phyloP scores from a whole-genome alignment of 2,797 vertebrate species.

The Cynopterus sphinx region DNA sequence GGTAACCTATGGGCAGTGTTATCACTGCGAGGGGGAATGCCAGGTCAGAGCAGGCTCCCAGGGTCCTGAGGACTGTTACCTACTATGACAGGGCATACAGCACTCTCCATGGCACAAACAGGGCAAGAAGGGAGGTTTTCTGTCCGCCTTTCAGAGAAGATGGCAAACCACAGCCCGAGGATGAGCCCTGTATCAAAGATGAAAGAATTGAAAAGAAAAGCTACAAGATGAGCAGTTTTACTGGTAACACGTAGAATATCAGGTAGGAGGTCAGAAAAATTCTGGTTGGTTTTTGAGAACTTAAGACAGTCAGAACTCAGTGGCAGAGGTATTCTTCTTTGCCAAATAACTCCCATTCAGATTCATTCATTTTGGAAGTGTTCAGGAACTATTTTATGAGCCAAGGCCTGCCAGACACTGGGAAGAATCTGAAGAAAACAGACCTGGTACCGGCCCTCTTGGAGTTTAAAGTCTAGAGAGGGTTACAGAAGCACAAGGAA shows the following conservation, averaged over 20 bases:
- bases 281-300: background rate
- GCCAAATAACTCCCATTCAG: background rate
- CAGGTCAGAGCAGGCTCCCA: background rate
- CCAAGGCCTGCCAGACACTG: background rate
- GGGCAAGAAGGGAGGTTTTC: background rate
- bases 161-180: background rate
- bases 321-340: background rate
- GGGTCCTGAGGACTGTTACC: background rate
- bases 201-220: background rate
- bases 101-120: background rate
- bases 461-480: background rate
- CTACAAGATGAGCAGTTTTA: background rate
- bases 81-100: background rate
- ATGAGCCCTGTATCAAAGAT: background rate
- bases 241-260: background rate
- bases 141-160: slow-evolving; percentile 25
- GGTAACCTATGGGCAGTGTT: background rate
- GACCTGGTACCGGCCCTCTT: background rate
- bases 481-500: background rate
- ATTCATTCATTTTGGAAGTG: background rate
- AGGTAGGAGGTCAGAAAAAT: background rate
- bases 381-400: background rate
- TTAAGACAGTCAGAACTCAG: background rate
- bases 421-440: background rate
- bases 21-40: background rate